Evolutionary conservation across 2,113 vertebrate species (phyloP).

Genomic region (Psilopsiagon aurifrons): DNA sequence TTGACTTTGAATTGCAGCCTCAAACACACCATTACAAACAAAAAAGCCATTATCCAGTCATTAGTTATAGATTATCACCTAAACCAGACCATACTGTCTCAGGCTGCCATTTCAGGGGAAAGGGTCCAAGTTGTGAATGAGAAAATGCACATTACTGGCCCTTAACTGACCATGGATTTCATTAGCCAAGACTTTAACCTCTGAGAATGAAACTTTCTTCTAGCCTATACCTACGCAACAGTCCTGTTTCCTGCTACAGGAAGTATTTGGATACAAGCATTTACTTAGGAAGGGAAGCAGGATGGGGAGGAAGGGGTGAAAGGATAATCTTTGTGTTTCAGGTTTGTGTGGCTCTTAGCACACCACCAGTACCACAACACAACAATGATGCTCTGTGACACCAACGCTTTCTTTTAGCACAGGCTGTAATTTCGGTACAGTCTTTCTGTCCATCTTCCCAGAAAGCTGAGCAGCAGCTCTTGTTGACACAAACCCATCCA

Average conservation of each 20-base stretch:
- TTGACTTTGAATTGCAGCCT: not conserved
- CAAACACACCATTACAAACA: not conserved
- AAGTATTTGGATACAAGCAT: fast-evolving
- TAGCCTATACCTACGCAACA: not conserved
- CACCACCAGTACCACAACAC: not conserved
- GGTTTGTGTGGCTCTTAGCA: not conserved
- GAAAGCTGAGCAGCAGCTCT: not conserved
- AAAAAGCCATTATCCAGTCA: not conserved
- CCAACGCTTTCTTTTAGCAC: not conserved
- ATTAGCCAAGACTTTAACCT: not conserved
- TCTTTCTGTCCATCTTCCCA: not conserved
- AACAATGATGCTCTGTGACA: not conserved
- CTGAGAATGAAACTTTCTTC: not conserved
- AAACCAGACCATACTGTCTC: not conserved
- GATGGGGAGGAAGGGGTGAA: fast-evolving
- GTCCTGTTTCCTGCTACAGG: not conserved
- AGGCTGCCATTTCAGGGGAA: not conserved
- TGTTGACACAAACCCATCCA: not conserved
- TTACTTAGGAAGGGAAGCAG: not conserved
- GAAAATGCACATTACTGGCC: not conserved
- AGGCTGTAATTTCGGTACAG: not conserved
- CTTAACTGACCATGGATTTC: not conserved
- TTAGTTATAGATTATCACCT: not conserved
- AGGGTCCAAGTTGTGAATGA: not conserved
- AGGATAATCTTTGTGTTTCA: not conserved